Evolutionary conservation across 2,797 vertebrate genomes (phyloP).

Genomic region (Trachurus trachurus): DNA sequence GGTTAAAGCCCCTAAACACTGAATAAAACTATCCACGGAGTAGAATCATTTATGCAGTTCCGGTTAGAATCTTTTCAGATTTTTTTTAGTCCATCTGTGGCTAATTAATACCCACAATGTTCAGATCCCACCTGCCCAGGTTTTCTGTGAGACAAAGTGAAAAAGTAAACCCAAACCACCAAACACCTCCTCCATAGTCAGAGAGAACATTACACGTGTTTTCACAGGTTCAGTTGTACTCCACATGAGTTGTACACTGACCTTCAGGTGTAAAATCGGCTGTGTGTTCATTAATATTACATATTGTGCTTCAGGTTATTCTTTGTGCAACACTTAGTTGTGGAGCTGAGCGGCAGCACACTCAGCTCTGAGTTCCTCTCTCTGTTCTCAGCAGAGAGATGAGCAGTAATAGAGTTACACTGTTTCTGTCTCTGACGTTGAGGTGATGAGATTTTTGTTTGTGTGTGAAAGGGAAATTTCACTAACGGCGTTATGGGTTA

Average conservation of each 20-base stretch:
- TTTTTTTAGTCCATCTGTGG: background rate
- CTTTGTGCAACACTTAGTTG: conserved; percentile 3
- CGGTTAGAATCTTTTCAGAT: too few species aligned
- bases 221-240: background rate
- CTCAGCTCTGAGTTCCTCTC: conserved; percentile 17
- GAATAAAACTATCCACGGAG: too few species aligned
- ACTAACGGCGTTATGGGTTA: conserved; percentile 74
- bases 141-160: background rate
- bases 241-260: background rate
- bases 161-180: background rate
- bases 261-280: background rate
- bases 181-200: background rate
- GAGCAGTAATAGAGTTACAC: conserved; percentile 24
- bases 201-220: background rate
- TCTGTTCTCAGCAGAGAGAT: conserved; percentile 24
- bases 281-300: conserved; percentile 14
- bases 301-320: background rate
- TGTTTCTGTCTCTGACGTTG: conserved; percentile 43
- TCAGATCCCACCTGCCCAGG: background rate
- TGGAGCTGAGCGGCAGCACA: background rate
- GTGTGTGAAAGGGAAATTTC: conserved; percentile 66
- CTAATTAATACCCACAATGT: background rate
- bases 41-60: too few species aligned
- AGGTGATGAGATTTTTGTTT: conserved; percentile 53
- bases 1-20: background rate